A percentile compares a stretch with the other conserved stretches of the same genome.
phyloP scores from a whole-genome alignment of 1,140 invertebrate species.

The Diprion similis region DNA sequence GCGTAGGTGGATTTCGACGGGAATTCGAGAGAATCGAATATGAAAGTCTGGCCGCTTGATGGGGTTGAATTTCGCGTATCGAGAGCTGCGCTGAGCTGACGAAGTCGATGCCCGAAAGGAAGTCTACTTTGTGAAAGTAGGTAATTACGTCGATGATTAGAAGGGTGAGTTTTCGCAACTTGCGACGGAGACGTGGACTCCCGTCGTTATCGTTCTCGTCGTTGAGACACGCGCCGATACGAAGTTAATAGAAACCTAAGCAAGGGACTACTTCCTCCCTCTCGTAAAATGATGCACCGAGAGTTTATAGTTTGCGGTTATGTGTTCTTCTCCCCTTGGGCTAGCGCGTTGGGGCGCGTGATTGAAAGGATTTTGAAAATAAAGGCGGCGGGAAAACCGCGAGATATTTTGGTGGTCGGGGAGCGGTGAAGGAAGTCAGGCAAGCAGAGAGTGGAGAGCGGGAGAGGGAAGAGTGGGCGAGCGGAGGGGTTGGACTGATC shows the following conservation, averaged over 20 bases:
- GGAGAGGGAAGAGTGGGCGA: background rate
- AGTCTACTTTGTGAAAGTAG: background rate
- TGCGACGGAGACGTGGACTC: background rate
- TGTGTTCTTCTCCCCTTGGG: conserved; percentile 27
- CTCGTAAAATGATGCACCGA: conserved; percentile 56
- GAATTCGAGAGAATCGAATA: background rate
- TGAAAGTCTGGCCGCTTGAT: background rate
- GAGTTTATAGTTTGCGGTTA: conserved; percentile 54
- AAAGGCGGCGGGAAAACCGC: conserved; percentile 38
- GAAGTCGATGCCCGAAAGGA: too few relatives aligned
- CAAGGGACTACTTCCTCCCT: conserved; percentile 40
- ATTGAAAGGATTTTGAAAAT: conserved; percentile 54
- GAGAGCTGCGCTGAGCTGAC: too few relatives aligned
- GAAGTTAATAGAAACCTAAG: conserved; percentile 48
- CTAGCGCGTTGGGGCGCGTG: conserved; percentile 19
- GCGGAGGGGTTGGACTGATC: conserved; percentile 41
- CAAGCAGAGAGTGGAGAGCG: too few relatives aligned
- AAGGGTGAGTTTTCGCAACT: background rate
- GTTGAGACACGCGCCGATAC: conserved; percentile 20
- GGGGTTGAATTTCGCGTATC: conserved; percentile 14
- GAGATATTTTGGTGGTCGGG: background rate
- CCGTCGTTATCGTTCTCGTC: background rate
- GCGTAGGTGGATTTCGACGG: background rate
- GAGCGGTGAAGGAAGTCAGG: too few relatives aligned
- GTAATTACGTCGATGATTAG: background rate